Base-by-base conservation (phyloP, 2,113 vertebrate genomes). In the Centropristis striata region DNA sequence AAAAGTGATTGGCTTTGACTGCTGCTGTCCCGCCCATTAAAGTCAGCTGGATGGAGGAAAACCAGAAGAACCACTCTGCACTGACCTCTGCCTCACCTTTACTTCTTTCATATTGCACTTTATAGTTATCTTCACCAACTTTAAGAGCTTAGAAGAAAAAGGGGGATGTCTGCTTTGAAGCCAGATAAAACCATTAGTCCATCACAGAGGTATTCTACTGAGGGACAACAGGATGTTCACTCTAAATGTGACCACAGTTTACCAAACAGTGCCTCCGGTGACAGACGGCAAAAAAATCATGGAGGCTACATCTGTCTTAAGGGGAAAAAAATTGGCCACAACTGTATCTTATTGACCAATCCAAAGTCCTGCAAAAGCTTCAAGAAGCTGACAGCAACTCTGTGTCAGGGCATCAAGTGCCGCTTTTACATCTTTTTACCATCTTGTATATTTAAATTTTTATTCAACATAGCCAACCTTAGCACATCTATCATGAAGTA, bases 81-180 rank as follows among this genome's bases (percentile, higher is more conserved):
- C 3, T 25, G 67, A 89, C 89, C 83, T 83, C 57, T 12, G 14
- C 57, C 59, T 92, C 81, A 87, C 82, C 89, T 89, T 71, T 14
- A 42, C 37, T 16, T 59, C 73, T 75, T 90, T 80, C 78, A 75
- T 80, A 82, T 83, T 86, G 76, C 67, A 61, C 57, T 78, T 80
- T 66, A 71, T 28, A 58, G 81, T 72, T 78, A 51, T 78, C 61
- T 78, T 69, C 44, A 41, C 70, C 23, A 67, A 86, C 65, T 77
- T 82, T 49, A 61, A 74, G 69, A 64, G 86, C 70, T 86, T 63
- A 61, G 74, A 3, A 9, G 39, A 73, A 51, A 67, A 50, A 65
- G 42, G 15, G 49, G 25, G 21, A 23, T 41, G 18, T 44, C 28
- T 72, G 78, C 75, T 85, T 90, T 89, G 85, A 80, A 86, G 80